Percentiles rank a stretch among this genome's conserved stretches.
These are phyloP conservation scores for Petrophora chlorosata DNA, from an alignment of 2,888 invertebrate species.

Conservation along the genomic window DNA sequence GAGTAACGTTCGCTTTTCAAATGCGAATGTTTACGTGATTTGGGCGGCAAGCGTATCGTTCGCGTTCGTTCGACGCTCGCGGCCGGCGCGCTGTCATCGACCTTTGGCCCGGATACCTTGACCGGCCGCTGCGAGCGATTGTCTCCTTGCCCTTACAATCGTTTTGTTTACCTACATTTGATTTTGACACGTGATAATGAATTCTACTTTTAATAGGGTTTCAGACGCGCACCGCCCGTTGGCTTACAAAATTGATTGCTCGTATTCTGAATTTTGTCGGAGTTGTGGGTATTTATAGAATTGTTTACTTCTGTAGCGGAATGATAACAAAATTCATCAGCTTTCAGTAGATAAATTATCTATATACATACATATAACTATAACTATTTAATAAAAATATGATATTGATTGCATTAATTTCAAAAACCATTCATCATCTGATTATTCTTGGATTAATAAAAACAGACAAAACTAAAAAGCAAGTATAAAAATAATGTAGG, in stretches of 20 bases:
- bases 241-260: no score
- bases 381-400: not conserved
- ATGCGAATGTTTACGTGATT: slow-evolving; percentile 40
- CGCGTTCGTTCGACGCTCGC: slow-evolving; percentile 41
- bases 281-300: not conserved
- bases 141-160: slow-evolving; percentile 70
- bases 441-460: not conserved
- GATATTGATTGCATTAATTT: not conserved
- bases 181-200: slow-evolving; percentile 25
- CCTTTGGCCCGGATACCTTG: slow-evolving; percentile 83
- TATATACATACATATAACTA: not conserved
- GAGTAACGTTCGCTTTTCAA: slow-evolving; percentile 5
- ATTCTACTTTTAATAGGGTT: not conserved
- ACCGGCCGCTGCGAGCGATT: slow-evolving; percentile 72
- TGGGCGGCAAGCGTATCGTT: slow-evolving; percentile 65
- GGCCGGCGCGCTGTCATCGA: slow-evolving; percentile 72
- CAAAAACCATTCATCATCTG: not conserved
- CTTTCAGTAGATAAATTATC: not conserved
- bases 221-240: no score
- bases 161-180: slow-evolving; percentile 71
- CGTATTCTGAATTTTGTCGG: not conserved
- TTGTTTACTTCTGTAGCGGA: no score
- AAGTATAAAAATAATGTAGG: no score
- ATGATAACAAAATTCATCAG: slow-evolving; percentile 4
- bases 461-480: no score